A percentile compares a stretch with the other conserved stretches of the same genome.
These are phyloP conservation scores for Bembecia ichneumoniformis DNA, from an alignment of 2,888 invertebrate species.

Conservation along the genomic window DNA sequence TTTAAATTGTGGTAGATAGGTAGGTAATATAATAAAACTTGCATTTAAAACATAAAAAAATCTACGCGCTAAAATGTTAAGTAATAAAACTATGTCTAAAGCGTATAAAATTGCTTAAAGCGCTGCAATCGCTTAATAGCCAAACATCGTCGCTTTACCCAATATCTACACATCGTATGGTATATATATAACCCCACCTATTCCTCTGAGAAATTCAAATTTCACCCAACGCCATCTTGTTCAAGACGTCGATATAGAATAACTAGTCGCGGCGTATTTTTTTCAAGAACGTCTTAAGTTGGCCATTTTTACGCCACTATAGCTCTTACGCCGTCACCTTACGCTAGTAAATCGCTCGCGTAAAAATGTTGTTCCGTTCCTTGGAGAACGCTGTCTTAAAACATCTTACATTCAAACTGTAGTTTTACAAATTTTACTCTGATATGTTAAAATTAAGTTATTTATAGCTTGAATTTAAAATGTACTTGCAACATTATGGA, in stretches of 20 bases:
- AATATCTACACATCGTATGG: constrained; percentile 18
- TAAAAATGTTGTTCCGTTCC: constrained; percentile 59
- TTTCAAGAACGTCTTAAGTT: constrained; percentile 70
- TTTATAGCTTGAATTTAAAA: constrained; percentile 3
- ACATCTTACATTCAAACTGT: constrained; percentile 12
- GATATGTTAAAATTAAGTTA: rapidly evolving
- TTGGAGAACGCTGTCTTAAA: constrained; percentile 14
- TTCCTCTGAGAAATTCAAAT: constrained; percentile 69
- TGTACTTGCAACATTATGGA: constrained; percentile 17
- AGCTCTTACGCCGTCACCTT: constrained; percentile 62
- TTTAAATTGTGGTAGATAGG: too few relatives aligned
- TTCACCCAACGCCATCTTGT: constrained; percentile 59
- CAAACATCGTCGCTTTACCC: constrained; percentile 5
- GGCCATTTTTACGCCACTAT: constrained; percentile 65
- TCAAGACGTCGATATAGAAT: constrained; percentile 69
- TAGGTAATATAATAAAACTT: too few relatives aligned
- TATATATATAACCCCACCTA: constrained; percentile 50
- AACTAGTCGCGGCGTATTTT: constrained; percentile 59
- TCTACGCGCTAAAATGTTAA: too few relatives aligned
- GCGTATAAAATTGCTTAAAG: constrained; percentile 29
- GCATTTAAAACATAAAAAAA: too few relatives aligned
- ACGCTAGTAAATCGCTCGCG: constrained; percentile 67
- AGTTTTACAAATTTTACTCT: constrained; percentile 11
- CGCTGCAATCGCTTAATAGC: constrained; percentile 32
- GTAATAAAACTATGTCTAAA: constrained; percentile 7